Conservation (phyloP, 1,140 invertebrate species). For the Brachionus rotundiformis region DNA sequence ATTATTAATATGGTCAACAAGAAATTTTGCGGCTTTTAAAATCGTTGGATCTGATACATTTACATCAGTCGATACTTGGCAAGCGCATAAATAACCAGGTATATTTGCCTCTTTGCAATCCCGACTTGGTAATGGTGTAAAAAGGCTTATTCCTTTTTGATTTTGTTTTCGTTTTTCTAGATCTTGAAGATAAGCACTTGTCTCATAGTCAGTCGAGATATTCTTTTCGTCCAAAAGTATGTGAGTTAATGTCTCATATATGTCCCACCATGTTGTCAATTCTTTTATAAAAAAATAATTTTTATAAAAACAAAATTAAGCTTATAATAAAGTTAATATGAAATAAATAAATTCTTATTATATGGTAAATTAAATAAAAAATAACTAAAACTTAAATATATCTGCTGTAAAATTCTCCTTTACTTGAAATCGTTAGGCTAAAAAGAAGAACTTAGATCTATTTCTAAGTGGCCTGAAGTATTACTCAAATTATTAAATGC, state of each 20-base stretch:
- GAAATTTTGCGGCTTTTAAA: background rate
- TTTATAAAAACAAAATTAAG: no score
- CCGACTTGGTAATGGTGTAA: background rate
- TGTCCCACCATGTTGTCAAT: conserved; percentile 31
- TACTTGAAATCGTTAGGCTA: no score
- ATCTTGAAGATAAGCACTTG: background rate
- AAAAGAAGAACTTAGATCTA: no score
- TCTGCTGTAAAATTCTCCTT: no score
- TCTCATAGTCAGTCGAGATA: background rate
- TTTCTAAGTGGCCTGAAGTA: no score
- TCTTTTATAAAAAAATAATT: background rate
- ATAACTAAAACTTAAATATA: no score
- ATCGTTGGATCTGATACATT: background rate
- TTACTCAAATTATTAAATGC: no score
- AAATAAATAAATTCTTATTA: no score
- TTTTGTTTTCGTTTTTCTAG: conserved; percentile 15
- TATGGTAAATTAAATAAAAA: no score
- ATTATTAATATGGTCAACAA: conserved; percentile 36
- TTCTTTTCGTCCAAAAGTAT: background rate
- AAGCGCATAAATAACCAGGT: conserved; percentile 36
- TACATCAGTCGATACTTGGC: background rate
- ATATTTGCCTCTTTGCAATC: conserved; percentile 19
- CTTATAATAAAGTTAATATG: no score
- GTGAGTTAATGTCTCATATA: conserved; percentile 19
- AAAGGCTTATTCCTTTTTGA: conserved; percentile 21